Evolutionary conservation across 2,888 invertebrate genomes (phyloP).

Genomic region (Salticus scenicus): DNA sequence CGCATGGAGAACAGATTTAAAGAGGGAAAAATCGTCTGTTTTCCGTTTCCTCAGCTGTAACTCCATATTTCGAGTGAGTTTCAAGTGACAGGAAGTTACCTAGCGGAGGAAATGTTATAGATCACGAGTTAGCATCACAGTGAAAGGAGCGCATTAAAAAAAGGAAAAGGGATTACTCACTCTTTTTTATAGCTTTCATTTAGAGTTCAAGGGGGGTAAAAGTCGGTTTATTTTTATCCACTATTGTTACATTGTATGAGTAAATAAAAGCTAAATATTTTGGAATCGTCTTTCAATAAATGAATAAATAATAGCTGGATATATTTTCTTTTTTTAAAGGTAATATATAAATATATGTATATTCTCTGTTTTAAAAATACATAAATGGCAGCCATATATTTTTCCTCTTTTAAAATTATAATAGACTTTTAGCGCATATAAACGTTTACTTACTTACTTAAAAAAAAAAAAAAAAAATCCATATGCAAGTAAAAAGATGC

Average conservation of each 20-base stretch:
- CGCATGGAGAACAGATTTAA: background rate
- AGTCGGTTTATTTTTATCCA: background rate
- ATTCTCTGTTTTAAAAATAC: too few species aligned
- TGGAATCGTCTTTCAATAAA: too few species aligned
- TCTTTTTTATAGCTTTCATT: too few species aligned
- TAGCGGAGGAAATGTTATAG: background rate
- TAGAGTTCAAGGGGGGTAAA: background rate
- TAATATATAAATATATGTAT: too few species aligned
- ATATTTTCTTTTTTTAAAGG: too few species aligned
- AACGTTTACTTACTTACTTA: too few species aligned
- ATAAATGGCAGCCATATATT: too few species aligned
- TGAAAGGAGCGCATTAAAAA: background rate
- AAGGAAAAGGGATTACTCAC: background rate
- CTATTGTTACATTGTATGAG: background rate
- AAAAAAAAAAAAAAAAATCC: too few species aligned
- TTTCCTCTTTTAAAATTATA: too few species aligned
- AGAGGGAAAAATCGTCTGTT: background rate
- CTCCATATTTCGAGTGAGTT: background rate
- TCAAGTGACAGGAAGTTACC: background rate
- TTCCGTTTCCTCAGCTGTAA: background rate
- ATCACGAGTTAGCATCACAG: background rate
- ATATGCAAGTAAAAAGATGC: too few species aligned
- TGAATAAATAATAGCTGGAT: too few species aligned
- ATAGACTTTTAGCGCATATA: too few species aligned
- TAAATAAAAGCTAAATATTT: background rate